Conservation (phyloP, 1,140 invertebrate species). For the Drosophila sproati region DNA sequence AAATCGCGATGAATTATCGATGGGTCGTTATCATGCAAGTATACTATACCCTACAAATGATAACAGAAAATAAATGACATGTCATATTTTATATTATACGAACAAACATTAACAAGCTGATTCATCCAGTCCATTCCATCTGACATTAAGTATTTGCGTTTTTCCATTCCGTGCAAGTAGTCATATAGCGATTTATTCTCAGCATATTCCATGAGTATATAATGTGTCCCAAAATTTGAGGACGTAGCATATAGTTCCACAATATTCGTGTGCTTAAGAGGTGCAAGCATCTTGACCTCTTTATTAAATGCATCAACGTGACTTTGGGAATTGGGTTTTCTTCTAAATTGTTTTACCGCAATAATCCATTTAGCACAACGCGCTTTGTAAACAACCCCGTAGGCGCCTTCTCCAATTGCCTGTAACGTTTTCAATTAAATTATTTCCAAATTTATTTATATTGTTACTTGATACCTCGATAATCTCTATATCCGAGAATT, state of each 20-base stretch:
- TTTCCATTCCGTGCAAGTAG: not conserved
- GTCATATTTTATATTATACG: not conserved
- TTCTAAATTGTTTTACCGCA: not conserved
- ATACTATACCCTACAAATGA: conserved; percentile 1
- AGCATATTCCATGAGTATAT: not conserved
- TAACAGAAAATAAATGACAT: not conserved
- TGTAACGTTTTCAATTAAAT: too few species aligned
- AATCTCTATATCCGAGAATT: too few species aligned
- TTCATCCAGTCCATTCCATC: conserved; percentile 6
- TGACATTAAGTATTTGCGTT: not conserved
- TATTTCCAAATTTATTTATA: too few species aligned
- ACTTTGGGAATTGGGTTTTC: not conserved
- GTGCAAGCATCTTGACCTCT: not conserved
- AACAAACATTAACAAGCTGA: conserved; percentile 3
- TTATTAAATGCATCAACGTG: not conserved
- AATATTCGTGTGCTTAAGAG: conserved; percentile 1
- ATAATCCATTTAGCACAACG: not conserved
- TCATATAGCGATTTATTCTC: not conserved
- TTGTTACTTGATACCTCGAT: too few species aligned
- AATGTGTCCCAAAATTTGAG: not conserved
- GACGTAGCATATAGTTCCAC: not conserved
- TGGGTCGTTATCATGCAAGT: conserved; percentile 18
- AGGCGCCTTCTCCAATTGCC: not conserved
- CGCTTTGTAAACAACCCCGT: not conserved
- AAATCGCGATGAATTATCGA: conserved; percentile 22